Evolutionary conservation across 2,888 invertebrate species (phyloP).

Genomic region (Meiosimyza platycephala): DNA sequence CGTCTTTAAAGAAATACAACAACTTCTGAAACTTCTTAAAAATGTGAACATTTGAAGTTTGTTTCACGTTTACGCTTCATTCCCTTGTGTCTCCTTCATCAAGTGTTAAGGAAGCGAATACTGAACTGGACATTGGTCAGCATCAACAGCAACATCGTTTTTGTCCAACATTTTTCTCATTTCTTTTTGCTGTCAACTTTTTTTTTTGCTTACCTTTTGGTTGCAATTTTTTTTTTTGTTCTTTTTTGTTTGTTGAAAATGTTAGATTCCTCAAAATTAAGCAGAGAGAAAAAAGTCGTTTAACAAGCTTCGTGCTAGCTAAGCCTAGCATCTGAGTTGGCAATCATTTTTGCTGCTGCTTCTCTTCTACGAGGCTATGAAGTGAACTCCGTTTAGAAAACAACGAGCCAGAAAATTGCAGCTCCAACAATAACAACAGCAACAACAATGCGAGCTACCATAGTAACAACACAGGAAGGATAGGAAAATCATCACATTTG

Average conservation of each 20-base stretch:
- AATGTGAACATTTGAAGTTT: too few relatives aligned
- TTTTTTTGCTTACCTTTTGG: neutral
- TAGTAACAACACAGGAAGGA: conserved; percentile 36
- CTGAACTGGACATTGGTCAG: too few relatives aligned
- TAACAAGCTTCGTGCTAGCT: conserved; percentile 23
- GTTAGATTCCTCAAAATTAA: conserved; percentile 27
- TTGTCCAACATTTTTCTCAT: conserved; percentile 20
- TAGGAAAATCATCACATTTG: conserved; percentile 22
- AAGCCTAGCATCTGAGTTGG: too few relatives aligned
- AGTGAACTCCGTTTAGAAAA: conserved; percentile 37
- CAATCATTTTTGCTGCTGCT: neutral
- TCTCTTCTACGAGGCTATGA: conserved; percentile 12
- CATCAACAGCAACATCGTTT: neutral
- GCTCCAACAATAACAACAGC: conserved; percentile 44
- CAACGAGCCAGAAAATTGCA: conserved; percentile 48
- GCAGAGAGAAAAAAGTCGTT: conserved; percentile 18
- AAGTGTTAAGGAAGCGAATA: too few relatives aligned
- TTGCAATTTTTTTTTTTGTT: neutral
- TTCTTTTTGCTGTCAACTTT: neutral
- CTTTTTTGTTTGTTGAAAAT: conserved; percentile 25
- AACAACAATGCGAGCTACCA: conserved; percentile 46
- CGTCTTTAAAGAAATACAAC: too few relatives aligned
- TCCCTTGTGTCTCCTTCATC: too few relatives aligned
- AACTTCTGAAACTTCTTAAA: too few relatives aligned
- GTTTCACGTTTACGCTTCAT: too few relatives aligned